These are phyloP conservation scores for Rhincodon typus DNA, from an alignment of 2,797 vertebrate genomes.

Conservation along the genomic window DNA sequence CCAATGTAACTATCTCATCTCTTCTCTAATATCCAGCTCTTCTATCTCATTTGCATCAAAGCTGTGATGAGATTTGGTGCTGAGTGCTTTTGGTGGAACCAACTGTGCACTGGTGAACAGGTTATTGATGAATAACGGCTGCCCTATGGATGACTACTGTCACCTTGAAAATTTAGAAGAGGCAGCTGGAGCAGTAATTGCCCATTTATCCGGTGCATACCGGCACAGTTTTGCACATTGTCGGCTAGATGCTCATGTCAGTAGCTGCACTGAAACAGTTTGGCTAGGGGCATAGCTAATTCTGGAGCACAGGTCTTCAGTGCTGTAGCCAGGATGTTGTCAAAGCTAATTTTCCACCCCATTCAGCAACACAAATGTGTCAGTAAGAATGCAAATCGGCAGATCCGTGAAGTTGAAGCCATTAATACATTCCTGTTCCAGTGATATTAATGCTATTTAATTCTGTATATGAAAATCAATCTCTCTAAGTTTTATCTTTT, in stretches of 20 bases:
- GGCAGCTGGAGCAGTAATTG: background rate
- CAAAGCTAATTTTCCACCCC: background rate
- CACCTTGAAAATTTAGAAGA: background rate
- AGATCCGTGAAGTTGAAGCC: background rate
- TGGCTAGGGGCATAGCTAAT: background rate
- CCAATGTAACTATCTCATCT: background rate
- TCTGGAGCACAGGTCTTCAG: background rate
- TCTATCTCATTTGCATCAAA: background rate
- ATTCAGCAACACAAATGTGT: background rate
- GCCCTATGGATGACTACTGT: background rate
- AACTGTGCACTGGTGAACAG: background rate
- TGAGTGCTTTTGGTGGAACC: background rate
- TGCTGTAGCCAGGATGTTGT: background rate
- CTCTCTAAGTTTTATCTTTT: background rate
- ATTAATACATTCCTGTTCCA: constrained; percentile 1
- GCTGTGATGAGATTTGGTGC: background rate
- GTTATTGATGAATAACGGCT: background rate
- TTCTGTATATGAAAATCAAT: background rate
- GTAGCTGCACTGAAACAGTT: background rate
- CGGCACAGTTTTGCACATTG: background rate
- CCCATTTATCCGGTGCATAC: background rate
- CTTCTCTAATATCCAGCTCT: background rate
- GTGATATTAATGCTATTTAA: background rate
- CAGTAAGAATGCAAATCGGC: background rate
- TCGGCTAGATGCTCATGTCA: background rate